phyloP scores from a whole-genome alignment of 1,140 invertebrate species.

The Leptinotarsa undecemlineata region DNA sequence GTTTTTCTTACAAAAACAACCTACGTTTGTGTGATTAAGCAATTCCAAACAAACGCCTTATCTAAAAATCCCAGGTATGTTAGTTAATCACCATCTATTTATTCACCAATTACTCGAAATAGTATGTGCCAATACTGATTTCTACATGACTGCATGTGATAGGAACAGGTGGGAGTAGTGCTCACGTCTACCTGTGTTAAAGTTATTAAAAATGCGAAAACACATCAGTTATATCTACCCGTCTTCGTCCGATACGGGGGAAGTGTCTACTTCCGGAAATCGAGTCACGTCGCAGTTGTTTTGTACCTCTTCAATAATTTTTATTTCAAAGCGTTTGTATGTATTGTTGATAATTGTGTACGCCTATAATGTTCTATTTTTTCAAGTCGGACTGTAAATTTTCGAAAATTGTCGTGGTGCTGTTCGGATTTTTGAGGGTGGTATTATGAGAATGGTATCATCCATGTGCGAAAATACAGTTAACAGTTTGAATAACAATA shows the following conservation, averaged over 20 bases:
- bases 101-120: not conserved
- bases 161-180: not conserved
- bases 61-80: not conserved
- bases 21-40: too few species aligned
- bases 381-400: not conserved
- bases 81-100: conserved; percentile 3
- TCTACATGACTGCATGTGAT: not conserved
- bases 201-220: not conserved
- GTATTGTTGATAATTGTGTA: not conserved
- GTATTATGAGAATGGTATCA: conserved; percentile 10
- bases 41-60: too few species aligned
- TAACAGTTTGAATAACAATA: conserved; percentile 27
- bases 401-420: not conserved
- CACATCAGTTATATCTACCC: not conserved
- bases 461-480: conserved; percentile 17
- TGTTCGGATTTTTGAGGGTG: not conserved
- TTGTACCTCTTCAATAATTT: conserved; percentile 5
- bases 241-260: not conserved
- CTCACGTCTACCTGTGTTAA: not conserved
- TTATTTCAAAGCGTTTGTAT: not conserved
- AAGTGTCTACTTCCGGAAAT: not conserved
- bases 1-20: too few species aligned
- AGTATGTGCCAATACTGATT: conserved; percentile 2
- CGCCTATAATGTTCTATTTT: not conserved
- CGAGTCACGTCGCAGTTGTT: not conserved